A percentile compares a stretch with the other conserved stretches of the same genome.
These are phyloP conservation scores for Globicephala melas DNA, from an alignment of 2,113 vertebrate genomes.

Conservation along the genomic window DNA sequence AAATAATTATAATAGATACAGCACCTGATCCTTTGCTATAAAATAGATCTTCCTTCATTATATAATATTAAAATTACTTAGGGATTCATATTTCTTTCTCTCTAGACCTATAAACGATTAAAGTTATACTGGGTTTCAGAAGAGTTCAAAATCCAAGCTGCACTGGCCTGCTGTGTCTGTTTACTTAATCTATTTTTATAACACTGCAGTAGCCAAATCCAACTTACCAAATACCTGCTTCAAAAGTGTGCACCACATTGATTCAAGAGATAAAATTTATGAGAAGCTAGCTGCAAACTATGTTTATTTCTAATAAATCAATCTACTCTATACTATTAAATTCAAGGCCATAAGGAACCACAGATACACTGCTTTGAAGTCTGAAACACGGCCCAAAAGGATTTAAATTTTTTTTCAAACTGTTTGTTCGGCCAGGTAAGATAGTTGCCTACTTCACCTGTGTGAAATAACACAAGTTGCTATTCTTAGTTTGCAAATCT, in stretches of 20 bases:
- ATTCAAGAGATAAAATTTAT: slow-evolving; percentile 35
- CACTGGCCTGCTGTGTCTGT: slow-evolving; percentile 70
- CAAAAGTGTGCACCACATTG: background rate
- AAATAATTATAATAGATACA: slow-evolving; percentile 35
- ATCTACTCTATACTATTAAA: background rate
- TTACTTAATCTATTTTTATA: slow-evolving; percentile 80
- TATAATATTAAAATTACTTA: background rate
- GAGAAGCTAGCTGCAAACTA: slow-evolving; percentile 1
- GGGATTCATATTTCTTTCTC: slow-evolving; percentile 40
- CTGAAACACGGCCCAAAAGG: background rate
- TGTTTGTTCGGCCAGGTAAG: background rate
- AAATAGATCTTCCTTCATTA: slow-evolving; percentile 10
- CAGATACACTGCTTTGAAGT: background rate
- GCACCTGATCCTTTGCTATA: background rate
- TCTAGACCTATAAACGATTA: slow-evolving; percentile 23
- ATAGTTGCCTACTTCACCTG: background rate
- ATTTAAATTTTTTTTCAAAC: background rate
- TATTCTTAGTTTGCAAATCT: background rate
- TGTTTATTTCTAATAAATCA: slow-evolving; percentile 37
- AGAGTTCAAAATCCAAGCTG: slow-evolving; percentile 65
- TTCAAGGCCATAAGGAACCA: background rate
- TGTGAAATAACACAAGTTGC: background rate
- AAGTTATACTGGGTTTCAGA: slow-evolving; percentile 55
- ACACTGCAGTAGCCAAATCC: slow-evolving; percentile 68
- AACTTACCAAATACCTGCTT: slow-evolving; percentile 62